Evolutionary conservation across 2,797 vertebrate species (phyloP), one percentile per base, ranked within the genome.

Genomic region (Ctenopoma multispine): DNA sequence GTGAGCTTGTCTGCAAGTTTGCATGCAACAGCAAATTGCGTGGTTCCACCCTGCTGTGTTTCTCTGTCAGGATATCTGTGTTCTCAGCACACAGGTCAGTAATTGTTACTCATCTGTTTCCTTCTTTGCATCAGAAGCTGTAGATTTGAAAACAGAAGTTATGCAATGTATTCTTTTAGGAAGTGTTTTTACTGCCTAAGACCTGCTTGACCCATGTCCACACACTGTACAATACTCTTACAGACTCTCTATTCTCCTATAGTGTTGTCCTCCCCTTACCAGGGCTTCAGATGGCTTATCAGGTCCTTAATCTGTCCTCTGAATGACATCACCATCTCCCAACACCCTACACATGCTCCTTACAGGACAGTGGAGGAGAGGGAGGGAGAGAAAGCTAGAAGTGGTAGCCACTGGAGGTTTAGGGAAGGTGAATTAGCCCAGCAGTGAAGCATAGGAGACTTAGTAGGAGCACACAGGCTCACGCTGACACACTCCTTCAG

Each of bases 301-400:
- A 13, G 77, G 56, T 64, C 75, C 73, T 79, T 93, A 93, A 92
- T 92, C 92, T 92, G 76, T 81, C 74, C 80, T 83, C 62, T 75
- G 77, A 85, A 75, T 92, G 90, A 92, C 90, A 90, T 90, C 91
- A 90, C 72, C 67, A 72, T 72, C 68, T 53, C 51, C 50, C 62
- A 8, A 23, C 64, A 29, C n/a, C 24, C 60, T 46, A n/a, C 48
- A 9, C 44, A 62, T 60, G 23, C 48, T 80, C 68, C 79, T 72
- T 50, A 55, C 74, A 63, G 73, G 55, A 80, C 78, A 80, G 62
- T 51, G 20, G 38, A 49, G 4, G 43, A 41, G 38, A 51, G 18
- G 54, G 65, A 65, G 70, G 43, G 56, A 57, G 69, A 29, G 68
- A 80, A 56, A 68, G 69, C 20, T 29, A 60, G 70, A 67, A 72